Evolutionary conservation across 2,797 vertebrate genomes (phyloP).

Genomic region (Nannoperca obscura): DNA sequence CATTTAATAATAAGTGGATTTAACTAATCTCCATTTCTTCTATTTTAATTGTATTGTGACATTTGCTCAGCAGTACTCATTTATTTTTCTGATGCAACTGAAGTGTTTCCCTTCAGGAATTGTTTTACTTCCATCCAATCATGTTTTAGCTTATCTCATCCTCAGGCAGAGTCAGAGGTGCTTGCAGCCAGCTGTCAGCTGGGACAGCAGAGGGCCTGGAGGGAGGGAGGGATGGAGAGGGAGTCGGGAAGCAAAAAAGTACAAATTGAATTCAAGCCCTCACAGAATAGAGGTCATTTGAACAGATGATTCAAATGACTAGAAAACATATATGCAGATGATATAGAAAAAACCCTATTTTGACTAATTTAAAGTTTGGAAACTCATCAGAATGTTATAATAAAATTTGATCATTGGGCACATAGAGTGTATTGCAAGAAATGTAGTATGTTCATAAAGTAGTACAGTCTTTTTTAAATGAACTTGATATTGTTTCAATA

Average conservation of each 20-base stretch:
- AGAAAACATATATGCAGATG: conserved; percentile 6
- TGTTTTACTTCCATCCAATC: conserved; percentile 42
- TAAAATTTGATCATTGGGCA: not conserved
- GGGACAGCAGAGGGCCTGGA: conserved; percentile 68
- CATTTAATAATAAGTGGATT: conserved; percentile 23
- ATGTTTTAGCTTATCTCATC: conserved; percentile 51
- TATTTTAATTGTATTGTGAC: not conserved
- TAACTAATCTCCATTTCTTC: conserved; percentile 11
- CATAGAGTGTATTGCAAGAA: not conserved
- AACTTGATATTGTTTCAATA: not conserved
- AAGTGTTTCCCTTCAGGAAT: conserved; percentile 27
- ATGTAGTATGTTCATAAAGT: not conserved
- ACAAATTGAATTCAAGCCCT: conserved; percentile 34
- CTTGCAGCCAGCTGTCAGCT: conserved; percentile 83
- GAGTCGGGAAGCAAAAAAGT: conserved; percentile 3
- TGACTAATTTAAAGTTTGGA: not conserved
- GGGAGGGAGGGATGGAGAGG: conserved; percentile 20
- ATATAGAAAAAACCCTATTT: conserved; percentile 8
- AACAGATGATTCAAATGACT: conserved; percentile 6
- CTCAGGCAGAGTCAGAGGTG: conserved; percentile 73
- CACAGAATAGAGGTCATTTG: conserved; percentile 8
- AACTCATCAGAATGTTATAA: not conserved
- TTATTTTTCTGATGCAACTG: conserved; percentile 32
- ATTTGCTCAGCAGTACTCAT: not conserved
- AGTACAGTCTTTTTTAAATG: not conserved